Percentiles rank a stretch among this genome's conserved stretches.
These are phyloP conservation scores for Aphelinus certus DNA, from an alignment of 1,140 invertebrate species.

Conservation along the genomic window DNA sequence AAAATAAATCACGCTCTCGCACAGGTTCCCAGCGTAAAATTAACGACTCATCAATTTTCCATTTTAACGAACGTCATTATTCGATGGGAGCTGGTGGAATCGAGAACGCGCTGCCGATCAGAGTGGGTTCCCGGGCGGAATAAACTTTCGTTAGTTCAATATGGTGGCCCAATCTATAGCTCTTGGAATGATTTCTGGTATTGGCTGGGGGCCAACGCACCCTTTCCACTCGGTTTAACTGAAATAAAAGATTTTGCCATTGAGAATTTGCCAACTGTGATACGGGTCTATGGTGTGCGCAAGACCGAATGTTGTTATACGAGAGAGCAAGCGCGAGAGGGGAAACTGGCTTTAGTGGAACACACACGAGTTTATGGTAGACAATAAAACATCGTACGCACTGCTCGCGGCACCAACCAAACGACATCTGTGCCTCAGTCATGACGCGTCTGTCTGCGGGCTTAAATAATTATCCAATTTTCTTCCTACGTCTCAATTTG, in stretches of 20 bases:
- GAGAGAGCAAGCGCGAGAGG: background rate
- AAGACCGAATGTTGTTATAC: background rate
- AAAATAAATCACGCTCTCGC: too few relatives aligned
- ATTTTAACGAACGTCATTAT: too few relatives aligned
- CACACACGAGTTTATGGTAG: conserved; percentile 41
- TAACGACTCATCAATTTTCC: too few relatives aligned
- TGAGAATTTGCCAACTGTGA: conserved; percentile 51
- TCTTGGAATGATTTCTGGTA: conserved; percentile 50
- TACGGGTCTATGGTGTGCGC: conserved; percentile 13
- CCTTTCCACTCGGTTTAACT: conserved; percentile 50
- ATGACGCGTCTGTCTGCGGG: background rate
- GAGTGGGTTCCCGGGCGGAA: too few relatives aligned
- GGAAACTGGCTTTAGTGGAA: background rate
- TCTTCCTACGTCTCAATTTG: background rate
- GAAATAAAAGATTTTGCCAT: conserved; percentile 55
- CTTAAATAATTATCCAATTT: conserved; percentile 7
- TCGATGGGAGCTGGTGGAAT: too few relatives aligned
- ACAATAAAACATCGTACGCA: conserved; percentile 40
- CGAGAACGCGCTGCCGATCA: too few relatives aligned
- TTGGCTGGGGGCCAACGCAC: conserved; percentile 46
- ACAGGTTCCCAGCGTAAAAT: too few relatives aligned
- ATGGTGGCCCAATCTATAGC: conserved; percentile 32
- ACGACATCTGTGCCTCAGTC: background rate
- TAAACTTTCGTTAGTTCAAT: conserved; percentile 55
- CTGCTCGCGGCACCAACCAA: background rate